Base-by-base conservation (phyloP, 2,888 invertebrate species). In the Sminthurides aquaticus region DNA sequence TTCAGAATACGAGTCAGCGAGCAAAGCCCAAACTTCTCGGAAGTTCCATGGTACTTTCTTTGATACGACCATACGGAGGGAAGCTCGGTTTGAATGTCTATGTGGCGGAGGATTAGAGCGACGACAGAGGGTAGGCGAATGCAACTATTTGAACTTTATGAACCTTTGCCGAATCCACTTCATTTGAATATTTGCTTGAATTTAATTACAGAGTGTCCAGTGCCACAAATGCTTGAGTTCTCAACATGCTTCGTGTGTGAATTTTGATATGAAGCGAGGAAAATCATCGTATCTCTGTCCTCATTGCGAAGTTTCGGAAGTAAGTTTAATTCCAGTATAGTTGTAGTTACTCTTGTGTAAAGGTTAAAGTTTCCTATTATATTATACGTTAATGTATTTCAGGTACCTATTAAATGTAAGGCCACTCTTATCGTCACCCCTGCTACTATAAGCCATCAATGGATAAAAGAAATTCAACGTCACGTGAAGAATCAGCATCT, bases 371-470 rank as follows among this genome's bases (percentile, higher is more conserved):
- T n/a, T n/a, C n/a, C n/a, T n/a, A n/a, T n/a, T n/a, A n/a, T n/a
- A n/a, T n/a, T n/a, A n/a, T n/a, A n/a, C n/a, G n/a, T n/a, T n/a
- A n/a, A n/a, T n/a, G n/a, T n/a, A n/a, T n/a, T n/a, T n/a, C n/a
- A n/a, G n/a, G n/a, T n/a, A n/a, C n/a, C n/a, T 2, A 73, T 85
- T 1, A 77, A 81, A 57, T 83, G 85, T 1, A 79, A 81, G 24
- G 84, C 86, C 0, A 90, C 90, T 0, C 79, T 90, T 57, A 88
- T 90, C 70, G 84, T 90, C 1, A 83, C 87, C 1, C 90, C 90
- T 1, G 76, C 76, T 2, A 79, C 86, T 2, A 85, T 90, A 58
- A 81, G 83, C 71, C 79, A 82, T 69, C 89, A 90, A 76, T 90
- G 90, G 90, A 79, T 82, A 27, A 82, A 84, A 3, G 90, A 90